Base-by-base conservation (phyloP, 2,113 vertebrate species). In the Aspiorhynchus laticeps region DNA sequence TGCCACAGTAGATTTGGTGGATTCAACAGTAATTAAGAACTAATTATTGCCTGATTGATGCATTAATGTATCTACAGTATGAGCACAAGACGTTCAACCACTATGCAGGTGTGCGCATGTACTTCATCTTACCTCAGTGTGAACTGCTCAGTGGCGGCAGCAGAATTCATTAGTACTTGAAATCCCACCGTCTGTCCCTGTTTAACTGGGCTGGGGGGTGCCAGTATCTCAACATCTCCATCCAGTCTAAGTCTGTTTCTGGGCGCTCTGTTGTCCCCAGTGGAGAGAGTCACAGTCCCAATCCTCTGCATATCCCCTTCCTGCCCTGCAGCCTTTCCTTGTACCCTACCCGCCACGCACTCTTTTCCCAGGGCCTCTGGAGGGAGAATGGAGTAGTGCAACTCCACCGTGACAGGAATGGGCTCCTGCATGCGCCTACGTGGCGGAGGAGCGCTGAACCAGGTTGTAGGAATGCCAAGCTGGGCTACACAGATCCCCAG, bases 401-500 rank as follows among this genome's bases (percentile, higher is more conserved):
- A 96, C 87, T 99, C 97, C 94, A 98, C 83, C 12, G 15, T 84
- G 69, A 84, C 14, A 1, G 69, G 69, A 59, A 56, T 14, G 0
- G 69, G 83, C n/a, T 84, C 83, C 24, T 84, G 83, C 15, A 3
- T 36, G 31, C 83, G 83, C 38, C 83, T 84, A 17, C 83, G 83
- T 94, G 36, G 94, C 83, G 0, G 95, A 91, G 85, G 93, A 59
- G 41, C 78, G 81, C 92, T 94, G 93, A 99, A 98, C 98, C 98
- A 99, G 92, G 93, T 94, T 0, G 95, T 92, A 28, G 96, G 95
- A 78, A 99, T 94, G 86, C 96, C 96, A 93, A 99, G 88, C 90
- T 97, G 96, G 0, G 96, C 96, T 14, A 98, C 96, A 12, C 98
- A 99, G 91, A 99, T 94, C 33, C 98, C 98, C 0, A 97, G 95